Conservation (phyloP, 2,113 vertebrate species). For the Sialia sialis region DNA sequence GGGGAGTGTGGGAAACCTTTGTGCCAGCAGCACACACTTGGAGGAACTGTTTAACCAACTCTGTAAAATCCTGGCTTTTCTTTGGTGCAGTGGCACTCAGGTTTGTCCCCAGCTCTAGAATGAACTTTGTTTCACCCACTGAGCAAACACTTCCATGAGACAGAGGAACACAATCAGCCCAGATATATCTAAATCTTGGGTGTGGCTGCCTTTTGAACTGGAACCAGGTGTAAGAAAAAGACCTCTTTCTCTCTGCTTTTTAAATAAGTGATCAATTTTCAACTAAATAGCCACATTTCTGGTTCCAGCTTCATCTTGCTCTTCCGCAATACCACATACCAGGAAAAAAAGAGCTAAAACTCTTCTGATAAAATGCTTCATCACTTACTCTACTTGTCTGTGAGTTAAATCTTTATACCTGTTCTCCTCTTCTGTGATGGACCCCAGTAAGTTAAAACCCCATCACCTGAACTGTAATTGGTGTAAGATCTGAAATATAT, state of each 20-base stretch:
- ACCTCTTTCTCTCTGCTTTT: background rate
- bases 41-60: background rate
- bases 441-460: background rate
- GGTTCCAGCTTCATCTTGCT: background rate
- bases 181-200: background rate
- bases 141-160: background rate
- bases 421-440: background rate
- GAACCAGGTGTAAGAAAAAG: background rate
- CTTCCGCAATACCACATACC: accelerated
- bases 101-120: background rate
- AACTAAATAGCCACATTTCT: background rate
- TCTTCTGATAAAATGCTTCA: background rate
- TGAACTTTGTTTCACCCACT: constrained; percentile 3
- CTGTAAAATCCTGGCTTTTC: background rate
- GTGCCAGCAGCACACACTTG: background rate
- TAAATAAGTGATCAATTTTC: background rate
- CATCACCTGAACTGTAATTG: background rate
- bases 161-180: background rate
- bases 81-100: background rate
- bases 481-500: background rate
- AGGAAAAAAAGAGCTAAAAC: background rate
- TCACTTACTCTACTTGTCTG: background rate
- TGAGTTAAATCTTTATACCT: background rate
- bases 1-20: background rate
- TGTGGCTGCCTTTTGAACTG: background rate